Conservation (phyloP, 2,113 vertebrate genomes). For the Alces alces region DNA sequence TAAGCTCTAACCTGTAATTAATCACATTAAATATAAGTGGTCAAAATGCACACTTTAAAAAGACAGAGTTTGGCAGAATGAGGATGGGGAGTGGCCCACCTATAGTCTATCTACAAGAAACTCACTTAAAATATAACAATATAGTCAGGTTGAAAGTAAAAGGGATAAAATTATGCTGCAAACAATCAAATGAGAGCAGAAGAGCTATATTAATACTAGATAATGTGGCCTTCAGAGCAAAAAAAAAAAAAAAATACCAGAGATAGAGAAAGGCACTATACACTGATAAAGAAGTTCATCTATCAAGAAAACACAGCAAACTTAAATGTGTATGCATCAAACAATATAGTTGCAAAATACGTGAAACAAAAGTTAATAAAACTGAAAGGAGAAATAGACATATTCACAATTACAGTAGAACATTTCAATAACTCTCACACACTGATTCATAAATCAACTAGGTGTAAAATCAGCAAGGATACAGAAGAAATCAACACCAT, state of each 20-base stretch:
- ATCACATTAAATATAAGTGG: not conserved
- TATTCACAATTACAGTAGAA: not conserved
- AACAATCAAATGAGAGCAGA: not conserved
- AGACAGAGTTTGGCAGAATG: not conserved
- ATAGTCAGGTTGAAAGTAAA: not conserved
- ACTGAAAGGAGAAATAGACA: not conserved
- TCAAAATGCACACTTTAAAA: not conserved
- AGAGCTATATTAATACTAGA: not conserved
- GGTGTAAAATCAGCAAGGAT: not conserved
- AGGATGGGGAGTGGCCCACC: rapidly evolving
- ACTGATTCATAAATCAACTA: not conserved
- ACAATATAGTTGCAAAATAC: not conserved
- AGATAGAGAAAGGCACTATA: not conserved
- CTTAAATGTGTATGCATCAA: not conserved
- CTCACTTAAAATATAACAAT: not conserved
- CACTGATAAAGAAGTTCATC: not conserved
- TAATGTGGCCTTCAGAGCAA: not conserved
- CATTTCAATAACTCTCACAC: not conserved
- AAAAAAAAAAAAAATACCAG: not conserved
- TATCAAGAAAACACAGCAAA: not conserved
- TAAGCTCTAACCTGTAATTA: not conserved
- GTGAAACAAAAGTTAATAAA: not conserved
- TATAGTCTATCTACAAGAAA: not conserved
- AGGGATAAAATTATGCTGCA: not conserved
- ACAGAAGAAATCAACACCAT: not conserved